These are phyloP conservation scores for Aselliscus stoliczkanus DNA, from an alignment of 2,797 vertebrate species.

Conservation along the genomic window DNA sequence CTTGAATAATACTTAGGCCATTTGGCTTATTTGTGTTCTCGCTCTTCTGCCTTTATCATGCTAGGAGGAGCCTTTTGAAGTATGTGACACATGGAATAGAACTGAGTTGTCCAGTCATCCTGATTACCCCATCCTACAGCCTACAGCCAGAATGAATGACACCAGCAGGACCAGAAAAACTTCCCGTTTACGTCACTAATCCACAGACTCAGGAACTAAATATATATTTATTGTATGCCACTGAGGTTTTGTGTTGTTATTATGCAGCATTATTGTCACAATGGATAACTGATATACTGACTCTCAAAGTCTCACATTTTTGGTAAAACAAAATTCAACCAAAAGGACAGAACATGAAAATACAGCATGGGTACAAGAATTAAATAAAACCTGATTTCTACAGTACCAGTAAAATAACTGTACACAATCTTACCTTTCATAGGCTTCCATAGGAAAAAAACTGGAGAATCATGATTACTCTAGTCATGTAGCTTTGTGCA, in stretches of 20 bases:
- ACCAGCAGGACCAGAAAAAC: background rate
- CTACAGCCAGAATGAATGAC: background rate
- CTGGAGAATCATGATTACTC: slow-evolving; percentile 71
- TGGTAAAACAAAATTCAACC: slow-evolving; percentile 21
- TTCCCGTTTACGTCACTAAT: background rate
- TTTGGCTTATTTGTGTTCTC: background rate
- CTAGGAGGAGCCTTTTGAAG: background rate
- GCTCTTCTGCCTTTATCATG: background rate
- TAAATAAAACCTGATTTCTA: slow-evolving; percentile 43
- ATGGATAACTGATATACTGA: background rate
- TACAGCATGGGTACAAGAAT: background rate
- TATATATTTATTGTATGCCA: background rate
- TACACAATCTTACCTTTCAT: slow-evolving; percentile 80
- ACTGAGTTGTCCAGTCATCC: background rate
- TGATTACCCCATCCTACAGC: background rate
- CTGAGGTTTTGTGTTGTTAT: background rate
- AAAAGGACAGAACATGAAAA: slow-evolving; percentile 34
- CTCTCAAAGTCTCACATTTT: background rate
- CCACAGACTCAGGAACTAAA: background rate
- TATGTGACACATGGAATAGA: background rate
- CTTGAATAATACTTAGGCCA: background rate
- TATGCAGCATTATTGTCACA: background rate
- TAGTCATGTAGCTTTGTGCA: slow-evolving; percentile 82
- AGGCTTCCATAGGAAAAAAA: slow-evolving; percentile 72
- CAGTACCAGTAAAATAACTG: slow-evolving; percentile 7